Conservation (phyloP, 2,888 invertebrate genomes). For the Lordiphosa fenestrarum region DNA sequence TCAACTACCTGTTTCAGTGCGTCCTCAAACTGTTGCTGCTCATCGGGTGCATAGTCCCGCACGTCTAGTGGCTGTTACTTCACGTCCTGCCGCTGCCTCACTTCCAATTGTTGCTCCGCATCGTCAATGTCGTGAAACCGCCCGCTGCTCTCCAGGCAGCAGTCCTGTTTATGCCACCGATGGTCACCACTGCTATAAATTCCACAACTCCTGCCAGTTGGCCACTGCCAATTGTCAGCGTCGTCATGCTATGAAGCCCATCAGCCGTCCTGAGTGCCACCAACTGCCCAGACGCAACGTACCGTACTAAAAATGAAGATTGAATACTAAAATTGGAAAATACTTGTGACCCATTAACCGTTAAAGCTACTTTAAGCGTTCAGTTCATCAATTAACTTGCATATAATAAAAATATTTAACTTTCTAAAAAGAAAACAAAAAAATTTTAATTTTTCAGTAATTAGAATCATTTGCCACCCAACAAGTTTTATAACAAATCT, state of each 20-base stretch:
- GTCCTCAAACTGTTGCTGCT: not conserved
- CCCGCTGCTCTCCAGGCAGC: not conserved
- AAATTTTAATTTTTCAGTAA: too few species aligned
- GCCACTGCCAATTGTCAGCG: conserved; percentile 3
- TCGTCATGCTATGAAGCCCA: not conserved
- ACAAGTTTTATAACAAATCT: too few species aligned
- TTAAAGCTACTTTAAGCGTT: too few species aligned
- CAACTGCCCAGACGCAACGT: not conserved
- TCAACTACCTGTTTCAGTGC: not conserved
- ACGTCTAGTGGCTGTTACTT: not conserved
- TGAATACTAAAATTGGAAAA: not conserved
- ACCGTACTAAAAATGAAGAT: not conserved
- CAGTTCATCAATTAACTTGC: too few species aligned
- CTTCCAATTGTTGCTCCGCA: not conserved
- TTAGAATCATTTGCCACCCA: too few species aligned
- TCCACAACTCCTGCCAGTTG: conserved; percentile 2
- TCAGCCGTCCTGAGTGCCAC: not conserved
- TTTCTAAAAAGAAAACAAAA: too few species aligned
- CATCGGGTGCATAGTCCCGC: not conserved
- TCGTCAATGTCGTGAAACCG: conserved; percentile 1
- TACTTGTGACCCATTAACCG: not conserved
- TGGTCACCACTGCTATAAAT: conserved; percentile 1
- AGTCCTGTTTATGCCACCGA: conserved; percentile 2
- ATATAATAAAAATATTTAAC: too few species aligned
- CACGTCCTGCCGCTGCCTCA: not conserved